phyloP scores from a whole-genome alignment of 2,888 invertebrate species.

The Prosopocoilus inquinatus region DNA sequence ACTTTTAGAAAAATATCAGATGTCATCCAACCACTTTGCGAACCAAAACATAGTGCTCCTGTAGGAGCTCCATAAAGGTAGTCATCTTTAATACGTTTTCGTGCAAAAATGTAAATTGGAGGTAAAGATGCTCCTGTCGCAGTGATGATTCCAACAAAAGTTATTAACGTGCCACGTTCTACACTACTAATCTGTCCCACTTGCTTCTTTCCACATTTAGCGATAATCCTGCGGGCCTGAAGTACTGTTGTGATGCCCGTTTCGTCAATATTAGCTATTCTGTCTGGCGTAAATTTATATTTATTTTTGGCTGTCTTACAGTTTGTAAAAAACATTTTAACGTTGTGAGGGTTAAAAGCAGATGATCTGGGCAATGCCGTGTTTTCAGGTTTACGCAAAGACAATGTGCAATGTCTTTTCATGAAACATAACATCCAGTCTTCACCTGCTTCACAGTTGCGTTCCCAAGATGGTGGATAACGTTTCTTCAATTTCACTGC shows the following conservation, averaged over 20 bases:
- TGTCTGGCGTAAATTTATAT: background rate
- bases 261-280: background rate
- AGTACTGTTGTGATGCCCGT: background rate
- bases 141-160: conserved; percentile 24
- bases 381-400: conserved; percentile 1
- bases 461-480: background rate
- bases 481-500: background rate
- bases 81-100: conserved; percentile 8
- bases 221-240: background rate
- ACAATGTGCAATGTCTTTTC: background rate
- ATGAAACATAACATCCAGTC: conserved; percentile 1
- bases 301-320: too few relatives aligned
- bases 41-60: conserved; percentile 33
- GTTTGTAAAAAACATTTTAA: background rate
- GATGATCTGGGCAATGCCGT: background rate
- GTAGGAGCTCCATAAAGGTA: conserved; percentile 27
- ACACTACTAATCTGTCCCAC: conserved; percentile 23
- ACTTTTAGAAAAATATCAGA: conserved; percentile 31
- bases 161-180: conserved; percentile 27
- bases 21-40: conserved; percentile 35
- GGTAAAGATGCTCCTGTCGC: conserved; percentile 29
- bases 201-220: conserved; percentile 15
- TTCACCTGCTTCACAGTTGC: background rate
- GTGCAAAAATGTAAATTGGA: conserved; percentile 26
- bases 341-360: conserved; percentile 4